A percentile compares a stretch with the other conserved stretches of the same genome.
phyloP scores from a whole-genome alignment of 2,888 invertebrate genomes.

The Patella ulyssiponensis region DNA sequence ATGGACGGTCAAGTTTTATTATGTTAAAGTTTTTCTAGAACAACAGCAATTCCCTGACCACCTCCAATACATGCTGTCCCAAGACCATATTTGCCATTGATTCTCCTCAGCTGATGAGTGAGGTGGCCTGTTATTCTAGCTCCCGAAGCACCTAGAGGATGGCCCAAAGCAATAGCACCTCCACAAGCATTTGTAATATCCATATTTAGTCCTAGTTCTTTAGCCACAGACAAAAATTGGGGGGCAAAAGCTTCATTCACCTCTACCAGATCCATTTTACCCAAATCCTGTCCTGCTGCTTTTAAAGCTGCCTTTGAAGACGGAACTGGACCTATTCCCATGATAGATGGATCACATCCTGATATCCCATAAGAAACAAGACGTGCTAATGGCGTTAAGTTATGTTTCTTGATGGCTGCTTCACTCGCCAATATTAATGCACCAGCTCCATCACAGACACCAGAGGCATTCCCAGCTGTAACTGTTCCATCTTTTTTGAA shows the following conservation, averaged over 20 bases:
- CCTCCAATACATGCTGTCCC: conserved; percentile 99
- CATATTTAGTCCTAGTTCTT: conserved; percentile 88
- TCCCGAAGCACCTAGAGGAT: conserved; percentile 96
- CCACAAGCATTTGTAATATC: conserved; percentile 94
- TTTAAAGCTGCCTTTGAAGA: conserved; percentile 91
- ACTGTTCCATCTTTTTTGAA: conserved; percentile 96
- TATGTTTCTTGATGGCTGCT: conserved; percentile 85
- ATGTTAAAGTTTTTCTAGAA: conserved; percentile 79
- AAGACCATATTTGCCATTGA: conserved; percentile 87
- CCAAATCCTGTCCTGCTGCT: conserved; percentile 81
- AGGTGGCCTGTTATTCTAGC: conserved; percentile 92
- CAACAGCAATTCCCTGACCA: conserved; percentile 95
- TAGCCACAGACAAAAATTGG: conserved; percentile 92
- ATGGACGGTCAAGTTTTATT: not conserved
- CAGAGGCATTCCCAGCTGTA: conserved; percentile 95
- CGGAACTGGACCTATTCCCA: conserved; percentile 97
- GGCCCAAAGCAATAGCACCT: conserved; percentile 97
- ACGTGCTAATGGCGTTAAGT: conserved; percentile 90
- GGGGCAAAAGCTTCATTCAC: conserved; percentile 99
- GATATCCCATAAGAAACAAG: conserved; percentile 92
- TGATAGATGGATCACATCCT: conserved; percentile 95
- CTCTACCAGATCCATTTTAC: conserved; percentile 94
- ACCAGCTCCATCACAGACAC: conserved; percentile 97
- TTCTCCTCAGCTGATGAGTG: conserved; percentile 91
- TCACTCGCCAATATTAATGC: conserved; percentile 93